Evolutionary conservation across 2,888 invertebrate species (phyloP).

Genomic region (Caenorhabditis zanzibari): DNA sequence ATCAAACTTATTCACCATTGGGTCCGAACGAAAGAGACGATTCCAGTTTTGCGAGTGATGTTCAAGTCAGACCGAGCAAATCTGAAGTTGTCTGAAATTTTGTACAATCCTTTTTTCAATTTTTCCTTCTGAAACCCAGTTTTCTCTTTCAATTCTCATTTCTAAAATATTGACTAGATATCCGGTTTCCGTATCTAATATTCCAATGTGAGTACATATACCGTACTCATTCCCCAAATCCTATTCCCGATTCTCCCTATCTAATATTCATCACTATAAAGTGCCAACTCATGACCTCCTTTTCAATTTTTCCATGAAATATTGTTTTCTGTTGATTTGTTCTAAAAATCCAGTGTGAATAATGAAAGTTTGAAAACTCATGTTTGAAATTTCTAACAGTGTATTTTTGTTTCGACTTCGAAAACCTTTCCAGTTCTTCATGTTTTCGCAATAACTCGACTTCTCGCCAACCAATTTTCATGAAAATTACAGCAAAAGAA

Average conservation of each 20-base stretch:
- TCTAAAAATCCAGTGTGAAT: not conserved
- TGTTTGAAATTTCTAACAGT: no score
- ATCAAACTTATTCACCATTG: slow-evolving; percentile 42
- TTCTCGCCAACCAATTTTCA: no score
- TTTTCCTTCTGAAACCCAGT: slow-evolving; percentile 42
- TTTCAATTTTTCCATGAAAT: slow-evolving; percentile 13
- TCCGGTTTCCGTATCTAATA: no score
- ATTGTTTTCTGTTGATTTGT: slow-evolving; percentile 18
- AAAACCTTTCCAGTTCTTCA: no score
- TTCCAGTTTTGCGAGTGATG: slow-evolving; percentile 67
- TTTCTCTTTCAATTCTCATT: slow-evolving; percentile 7
- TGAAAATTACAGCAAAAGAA: no score
- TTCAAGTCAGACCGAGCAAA: slow-evolving; percentile 67
- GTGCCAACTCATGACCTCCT: slow-evolving; percentile 62
- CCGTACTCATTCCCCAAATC: not conserved
- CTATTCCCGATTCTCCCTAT: slow-evolving; percentile 11
- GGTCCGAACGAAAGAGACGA: slow-evolving; percentile 49
- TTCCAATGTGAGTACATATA: slow-evolving; percentile 18
- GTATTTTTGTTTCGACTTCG: no score
- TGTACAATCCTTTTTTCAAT: not conserved
- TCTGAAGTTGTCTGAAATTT: slow-evolving; percentile 68
- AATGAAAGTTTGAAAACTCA: not conserved
- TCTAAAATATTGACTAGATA: slow-evolving; percentile 30
- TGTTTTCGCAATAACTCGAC: no score
- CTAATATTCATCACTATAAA: slow-evolving; percentile 38